phyloP scores from a whole-genome alignment of 2,113 vertebrate species.

The Lampris incognitus region DNA sequence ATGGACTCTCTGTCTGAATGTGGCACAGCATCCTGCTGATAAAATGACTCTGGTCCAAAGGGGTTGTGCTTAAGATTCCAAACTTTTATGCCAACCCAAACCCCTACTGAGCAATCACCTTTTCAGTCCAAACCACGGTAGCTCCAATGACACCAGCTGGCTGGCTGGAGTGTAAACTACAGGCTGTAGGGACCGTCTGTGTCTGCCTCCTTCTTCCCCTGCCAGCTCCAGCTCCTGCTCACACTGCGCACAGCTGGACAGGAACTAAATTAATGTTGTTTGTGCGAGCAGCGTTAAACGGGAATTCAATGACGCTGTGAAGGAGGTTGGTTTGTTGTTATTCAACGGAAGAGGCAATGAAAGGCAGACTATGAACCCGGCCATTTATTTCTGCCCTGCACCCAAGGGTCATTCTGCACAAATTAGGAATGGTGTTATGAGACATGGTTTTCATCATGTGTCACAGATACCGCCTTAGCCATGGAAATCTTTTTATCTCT shows the following conservation, averaged over 20 bases:
- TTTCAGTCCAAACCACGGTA: slow-evolving; percentile 55
- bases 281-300: slow-evolving; percentile 56
- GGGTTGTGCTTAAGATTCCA: slow-evolving; percentile 62
- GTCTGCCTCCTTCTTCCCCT: slow-evolving; percentile 50
- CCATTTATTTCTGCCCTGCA: slow-evolving; percentile 23
- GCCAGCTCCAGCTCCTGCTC: slow-evolving; percentile 47
- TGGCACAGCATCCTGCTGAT: slow-evolving; percentile 50
- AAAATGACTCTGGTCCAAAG: slow-evolving; percentile 57
- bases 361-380: slow-evolving; percentile 38
- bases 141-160: slow-evolving; percentile 75
- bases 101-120: slow-evolving; percentile 60
- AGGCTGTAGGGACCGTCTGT: slow-evolving; percentile 37
- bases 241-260: slow-evolving; percentile 76
- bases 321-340: slow-evolving; percentile 60
- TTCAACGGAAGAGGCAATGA: slow-evolving; percentile 47
- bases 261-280: slow-evolving; percentile 68
- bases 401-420: slow-evolving; percentile 24
- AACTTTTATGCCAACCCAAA: slow-evolving; percentile 41
- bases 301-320: slow-evolving; percentile 53
- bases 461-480: background rate
- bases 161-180: slow-evolving; percentile 40
- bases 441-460: background rate
- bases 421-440: slow-evolving; percentile 39
- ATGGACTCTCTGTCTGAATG: slow-evolving; percentile 34
- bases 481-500: background rate